Evolutionary conservation across 2,113 vertebrate species (phyloP).

Genomic region (Hypomesus transpacificus): DNA sequence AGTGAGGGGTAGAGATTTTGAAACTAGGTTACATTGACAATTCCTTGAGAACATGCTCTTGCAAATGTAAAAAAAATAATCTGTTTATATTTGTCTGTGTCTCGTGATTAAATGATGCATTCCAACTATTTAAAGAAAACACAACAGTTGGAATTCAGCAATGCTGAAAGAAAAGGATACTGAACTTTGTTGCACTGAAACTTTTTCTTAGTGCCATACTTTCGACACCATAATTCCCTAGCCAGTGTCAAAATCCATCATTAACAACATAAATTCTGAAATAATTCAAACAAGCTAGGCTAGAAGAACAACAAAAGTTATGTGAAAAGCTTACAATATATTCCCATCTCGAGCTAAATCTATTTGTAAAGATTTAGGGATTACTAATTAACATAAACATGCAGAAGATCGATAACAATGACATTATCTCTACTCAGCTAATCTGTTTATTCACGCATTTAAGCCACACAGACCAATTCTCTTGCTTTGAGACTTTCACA

Average conservation of each 20-base stretch:
- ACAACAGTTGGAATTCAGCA: slow-evolving; percentile 61
- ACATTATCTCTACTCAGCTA: slow-evolving; percentile 59
- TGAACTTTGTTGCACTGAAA: slow-evolving; percentile 48
- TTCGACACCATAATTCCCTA: slow-evolving; percentile 40
- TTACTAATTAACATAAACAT: slow-evolving; percentile 66
- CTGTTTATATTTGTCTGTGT: slow-evolving; percentile 73
- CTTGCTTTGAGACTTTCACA: slow-evolving; percentile 35
- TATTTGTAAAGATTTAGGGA: slow-evolving; percentile 69
- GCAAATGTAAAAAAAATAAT: slow-evolving; percentile 73
- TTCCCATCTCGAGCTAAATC: slow-evolving; percentile 59
- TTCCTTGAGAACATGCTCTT: slow-evolving; percentile 58
- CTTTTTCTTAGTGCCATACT: slow-evolving; percentile 41
- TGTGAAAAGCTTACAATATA: slow-evolving; percentile 46
- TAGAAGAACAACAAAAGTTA: slow-evolving; percentile 28
- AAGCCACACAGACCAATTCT: slow-evolving; percentile 44
- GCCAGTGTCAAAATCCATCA: slow-evolving; percentile 52
- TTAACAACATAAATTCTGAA: slow-evolving; percentile 57
- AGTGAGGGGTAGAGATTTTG: slow-evolving; percentile 51
- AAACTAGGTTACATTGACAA: slow-evolving; percentile 67
- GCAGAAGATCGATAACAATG: slow-evolving; percentile 64
- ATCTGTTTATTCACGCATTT: slow-evolving; percentile 61
- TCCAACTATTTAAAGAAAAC: slow-evolving; percentile 55
- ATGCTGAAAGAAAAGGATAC: slow-evolving; percentile 62
- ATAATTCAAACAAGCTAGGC: slow-evolving; percentile 40
- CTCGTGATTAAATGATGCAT: slow-evolving; percentile 67